phyloP scores from a whole-genome alignment of 2,113 vertebrate genomes.

The Melierax canorus region DNA sequence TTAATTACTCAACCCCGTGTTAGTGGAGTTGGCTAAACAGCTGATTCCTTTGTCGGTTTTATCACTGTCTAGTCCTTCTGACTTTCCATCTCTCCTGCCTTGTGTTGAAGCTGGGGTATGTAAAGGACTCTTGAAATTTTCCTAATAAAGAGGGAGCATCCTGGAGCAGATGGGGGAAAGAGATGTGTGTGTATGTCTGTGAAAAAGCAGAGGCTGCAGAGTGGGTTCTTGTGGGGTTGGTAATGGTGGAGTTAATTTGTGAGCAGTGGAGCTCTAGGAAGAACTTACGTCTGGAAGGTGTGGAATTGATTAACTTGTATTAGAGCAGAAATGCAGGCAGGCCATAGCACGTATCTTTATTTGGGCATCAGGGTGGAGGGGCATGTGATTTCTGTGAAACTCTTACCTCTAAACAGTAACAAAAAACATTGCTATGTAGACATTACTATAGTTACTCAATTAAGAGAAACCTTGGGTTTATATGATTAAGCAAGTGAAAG shows the following conservation, averaged over 20 bases:
- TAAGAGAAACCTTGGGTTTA: not conserved
- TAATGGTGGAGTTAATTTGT: no score
- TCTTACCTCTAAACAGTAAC: not conserved
- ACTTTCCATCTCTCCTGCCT: not conserved
- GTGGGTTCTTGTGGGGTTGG: not conserved
- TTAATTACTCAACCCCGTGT: not conserved
- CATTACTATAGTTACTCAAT: not conserved
- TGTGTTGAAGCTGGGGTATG: not conserved
- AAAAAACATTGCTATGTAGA: not conserved
- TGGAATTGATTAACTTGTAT: no score
- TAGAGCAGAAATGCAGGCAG: not conserved
- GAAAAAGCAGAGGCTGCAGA: not conserved
- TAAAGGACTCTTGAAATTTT: not conserved
- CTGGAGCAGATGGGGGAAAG: not conserved
- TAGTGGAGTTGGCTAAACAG: not conserved
- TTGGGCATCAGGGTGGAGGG: not conserved
- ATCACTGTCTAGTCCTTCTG: not conserved
- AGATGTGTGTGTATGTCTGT: rapidly evolving
- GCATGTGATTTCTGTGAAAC: rapidly evolving
- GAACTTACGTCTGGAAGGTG: no score
- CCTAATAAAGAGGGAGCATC: not conserved
- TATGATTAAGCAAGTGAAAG: not conserved
- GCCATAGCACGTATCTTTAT: not conserved
- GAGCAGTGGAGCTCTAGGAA: no score
- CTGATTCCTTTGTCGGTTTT: not conserved